Conservation (phyloP, 2,888 invertebrate species). For the Andrena trimmerana region DNA sequence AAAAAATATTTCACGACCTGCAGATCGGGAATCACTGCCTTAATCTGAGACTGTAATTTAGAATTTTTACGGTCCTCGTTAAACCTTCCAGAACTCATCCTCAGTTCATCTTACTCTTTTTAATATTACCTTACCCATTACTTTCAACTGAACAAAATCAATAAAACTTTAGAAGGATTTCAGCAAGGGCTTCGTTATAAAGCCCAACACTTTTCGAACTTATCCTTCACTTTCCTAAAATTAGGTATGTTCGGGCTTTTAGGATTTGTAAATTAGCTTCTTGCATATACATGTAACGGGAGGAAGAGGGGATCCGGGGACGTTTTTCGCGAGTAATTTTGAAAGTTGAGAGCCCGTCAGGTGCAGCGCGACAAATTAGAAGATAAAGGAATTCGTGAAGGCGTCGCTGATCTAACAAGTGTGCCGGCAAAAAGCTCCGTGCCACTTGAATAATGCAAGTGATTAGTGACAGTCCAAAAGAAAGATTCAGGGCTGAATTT, state of each 20-base stretch:
- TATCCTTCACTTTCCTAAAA: not conserved
- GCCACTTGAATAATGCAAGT: conserved; percentile 50
- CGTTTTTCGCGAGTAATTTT: conserved; percentile 33
- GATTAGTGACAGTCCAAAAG: conserved; percentile 42
- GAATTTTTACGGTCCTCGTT: conserved; percentile 37
- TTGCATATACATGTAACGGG: not conserved
- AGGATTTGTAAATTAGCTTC: not conserved
- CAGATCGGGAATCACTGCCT: too few relatives aligned
- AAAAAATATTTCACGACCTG: too few relatives aligned
- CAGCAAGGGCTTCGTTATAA: not conserved
- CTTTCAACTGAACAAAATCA: too few relatives aligned
- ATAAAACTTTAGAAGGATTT: too few relatives aligned
- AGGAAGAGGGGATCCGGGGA: not conserved
- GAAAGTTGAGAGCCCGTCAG: conserved; percentile 46
- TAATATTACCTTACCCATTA: too few relatives aligned
- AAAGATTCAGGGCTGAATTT: conserved; percentile 22
- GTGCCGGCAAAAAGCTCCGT: conserved; percentile 32
- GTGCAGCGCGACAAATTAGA: conserved; percentile 52
- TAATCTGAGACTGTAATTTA: conserved; percentile 24
- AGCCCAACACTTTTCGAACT: not conserved
- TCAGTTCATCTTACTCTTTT: not conserved
- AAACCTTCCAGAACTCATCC: conserved; percentile 23
- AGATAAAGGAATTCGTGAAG: conserved; percentile 47
- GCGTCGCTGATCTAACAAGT: conserved; percentile 48
- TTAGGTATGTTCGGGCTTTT: not conserved